These are phyloP conservation scores for Pantelozetes paolii DNA, from an alignment of 2,888 invertebrate species.

Conservation along the genomic window DNA sequence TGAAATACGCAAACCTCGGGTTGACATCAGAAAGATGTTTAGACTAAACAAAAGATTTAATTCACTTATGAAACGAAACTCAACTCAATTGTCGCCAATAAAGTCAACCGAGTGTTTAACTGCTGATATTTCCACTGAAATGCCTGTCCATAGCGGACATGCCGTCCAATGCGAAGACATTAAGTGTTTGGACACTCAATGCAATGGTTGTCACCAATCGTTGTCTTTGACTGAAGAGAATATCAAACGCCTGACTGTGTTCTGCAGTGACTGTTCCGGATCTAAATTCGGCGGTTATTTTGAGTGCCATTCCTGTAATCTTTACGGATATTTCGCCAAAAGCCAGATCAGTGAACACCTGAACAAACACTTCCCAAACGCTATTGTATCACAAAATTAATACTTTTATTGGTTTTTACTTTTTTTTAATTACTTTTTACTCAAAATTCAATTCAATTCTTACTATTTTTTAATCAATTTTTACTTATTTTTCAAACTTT, in stretches of 20 bases:
- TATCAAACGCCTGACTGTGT: not conserved
- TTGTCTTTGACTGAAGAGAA: not conserved
- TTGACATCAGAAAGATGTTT: not conserved
- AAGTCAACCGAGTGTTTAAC: no score
- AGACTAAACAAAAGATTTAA: not conserved
- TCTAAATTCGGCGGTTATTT: constrained; percentile 26
- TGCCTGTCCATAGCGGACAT: not conserved
- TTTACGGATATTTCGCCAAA: constrained; percentile 32
- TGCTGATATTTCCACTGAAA: no score
- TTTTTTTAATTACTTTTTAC: not conserved
- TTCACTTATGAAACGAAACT: no score
- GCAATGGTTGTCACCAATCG: not conserved
- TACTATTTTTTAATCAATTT: not conserved
- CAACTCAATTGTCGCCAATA: not conserved
- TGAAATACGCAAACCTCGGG: constrained; percentile 15
- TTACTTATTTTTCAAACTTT: not conserved
- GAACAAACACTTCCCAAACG: constrained; percentile 17
- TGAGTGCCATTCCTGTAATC: constrained; percentile 22
- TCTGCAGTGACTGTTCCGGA: constrained; percentile 4
- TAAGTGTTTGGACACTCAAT: not conserved
- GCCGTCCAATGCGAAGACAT: not conserved
- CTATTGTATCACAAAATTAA: not conserved
- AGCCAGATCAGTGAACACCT: constrained; percentile 10
- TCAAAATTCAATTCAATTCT: not conserved
- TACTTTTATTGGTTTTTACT: not conserved